Percentiles rank a stretch among this genome's conserved stretches.
phyloP scores from a whole-genome alignment of 2,797 vertebrate species.

The Amblyraja radiata region DNA sequence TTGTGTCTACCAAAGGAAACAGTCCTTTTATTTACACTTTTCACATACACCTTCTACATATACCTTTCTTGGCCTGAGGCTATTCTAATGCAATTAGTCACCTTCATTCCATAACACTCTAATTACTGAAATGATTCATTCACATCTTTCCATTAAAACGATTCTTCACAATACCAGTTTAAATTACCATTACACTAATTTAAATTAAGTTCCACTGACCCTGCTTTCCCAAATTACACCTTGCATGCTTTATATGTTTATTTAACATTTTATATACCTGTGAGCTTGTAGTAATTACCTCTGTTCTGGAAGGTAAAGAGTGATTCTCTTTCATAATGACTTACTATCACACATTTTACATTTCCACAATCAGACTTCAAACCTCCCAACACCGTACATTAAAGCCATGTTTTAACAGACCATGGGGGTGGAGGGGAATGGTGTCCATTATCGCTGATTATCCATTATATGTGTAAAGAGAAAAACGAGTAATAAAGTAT shows the following conservation, averaged over 20 bases:
- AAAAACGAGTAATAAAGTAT: no score
- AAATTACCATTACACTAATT: not conserved
- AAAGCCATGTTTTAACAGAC: no score
- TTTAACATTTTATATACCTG: not conserved
- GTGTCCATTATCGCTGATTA: no score
- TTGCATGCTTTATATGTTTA: not conserved
- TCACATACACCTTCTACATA: no score
- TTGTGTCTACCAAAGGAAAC: no score
- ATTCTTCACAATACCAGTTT: not conserved
- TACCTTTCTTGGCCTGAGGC: not conserved
- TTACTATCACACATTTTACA: not conserved
- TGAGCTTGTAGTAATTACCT: not conserved
- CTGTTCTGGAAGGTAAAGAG: not conserved
- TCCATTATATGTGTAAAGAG: no score
- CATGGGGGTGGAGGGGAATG: no score
- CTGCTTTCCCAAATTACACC: not conserved
- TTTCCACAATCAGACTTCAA: not conserved
- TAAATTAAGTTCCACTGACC: not conserved
- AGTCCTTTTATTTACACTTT: no score
- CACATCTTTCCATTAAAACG: not conserved
- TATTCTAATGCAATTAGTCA: not conserved
- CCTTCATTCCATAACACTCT: not conserved
- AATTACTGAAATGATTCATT: not conserved
- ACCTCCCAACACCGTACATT: not conserved
- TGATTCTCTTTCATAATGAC: not conserved